Percentiles rank a stretch among this genome's conserved stretches.
phyloP scores from a whole-genome alignment of 2,797 vertebrate species.

The Diglossa cyanea region DNA sequence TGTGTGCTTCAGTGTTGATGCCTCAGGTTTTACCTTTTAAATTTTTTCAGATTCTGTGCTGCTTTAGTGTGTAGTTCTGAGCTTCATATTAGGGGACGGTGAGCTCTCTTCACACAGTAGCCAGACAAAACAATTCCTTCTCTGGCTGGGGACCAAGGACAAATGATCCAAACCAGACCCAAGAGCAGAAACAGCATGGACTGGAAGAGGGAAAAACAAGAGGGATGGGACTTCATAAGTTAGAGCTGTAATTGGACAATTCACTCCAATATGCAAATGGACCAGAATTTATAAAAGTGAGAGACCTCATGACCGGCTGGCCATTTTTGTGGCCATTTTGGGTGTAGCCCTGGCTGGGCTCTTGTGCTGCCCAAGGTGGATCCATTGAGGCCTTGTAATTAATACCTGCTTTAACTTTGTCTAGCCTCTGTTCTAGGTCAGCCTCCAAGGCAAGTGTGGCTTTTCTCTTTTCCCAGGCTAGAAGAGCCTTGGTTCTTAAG shows the following conservation, averaged over 20 bases:
- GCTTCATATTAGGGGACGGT: not conserved
- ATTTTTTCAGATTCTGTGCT: not conserved
- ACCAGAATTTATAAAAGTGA: not conserved
- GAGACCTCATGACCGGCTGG: rapidly evolving
- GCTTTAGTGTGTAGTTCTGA: not conserved
- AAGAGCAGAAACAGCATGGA: not conserved
- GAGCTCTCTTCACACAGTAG: not conserved
- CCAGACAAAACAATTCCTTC: not conserved
- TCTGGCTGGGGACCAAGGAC: no score
- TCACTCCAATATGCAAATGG: not conserved
- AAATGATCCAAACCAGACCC: not conserved
- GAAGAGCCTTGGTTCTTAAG: not conserved
- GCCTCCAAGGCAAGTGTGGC: not conserved
- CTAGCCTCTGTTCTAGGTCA: not conserved
- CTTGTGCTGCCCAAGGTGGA: not conserved
- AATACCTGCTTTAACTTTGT: not conserved
- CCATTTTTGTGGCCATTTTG: not conserved
- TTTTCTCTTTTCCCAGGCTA: not conserved
- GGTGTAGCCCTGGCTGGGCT: not conserved
- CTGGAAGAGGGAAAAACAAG: not conserved
- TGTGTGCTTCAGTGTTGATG: not conserved
- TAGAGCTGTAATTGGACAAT: no score
- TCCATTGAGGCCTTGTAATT: not conserved
- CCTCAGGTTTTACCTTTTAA: not conserved
- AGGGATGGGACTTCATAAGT: not conserved